Base-by-base conservation (phyloP, 2,888 invertebrate species). In the Apamea epomidion region DNA sequence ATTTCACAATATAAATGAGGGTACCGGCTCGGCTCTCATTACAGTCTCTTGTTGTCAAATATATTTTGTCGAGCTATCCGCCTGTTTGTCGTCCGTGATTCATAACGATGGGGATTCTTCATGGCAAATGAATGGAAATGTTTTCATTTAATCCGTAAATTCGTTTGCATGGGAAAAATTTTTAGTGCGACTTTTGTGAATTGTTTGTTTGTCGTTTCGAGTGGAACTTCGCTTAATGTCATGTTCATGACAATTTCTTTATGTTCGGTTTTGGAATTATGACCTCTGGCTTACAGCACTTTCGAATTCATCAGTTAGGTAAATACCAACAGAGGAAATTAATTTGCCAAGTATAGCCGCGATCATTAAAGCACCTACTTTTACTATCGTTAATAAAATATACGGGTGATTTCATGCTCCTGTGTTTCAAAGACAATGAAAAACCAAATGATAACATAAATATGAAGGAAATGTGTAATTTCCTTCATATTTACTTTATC, bases 111-210 rank as follows among this genome's bases (percentile, higher is more conserved):
- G 45, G 45, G 67, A 85, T 90, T 85, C 78, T 82, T 90, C 74
- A 74, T 76, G 82, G 82, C 62, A 83, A 85, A 89, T 88, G 83
- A 85, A 90, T 88, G 87, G 67, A 78, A 82, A 89, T 88, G 71
- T 88, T 88, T 85, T 83, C 81, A 82, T 87, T 81, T 84, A 82
- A 88, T 81, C 81, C 74, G 76, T 73, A 70, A 68, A 80, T 74
- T 87, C 68, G 67, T 85, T 72, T 48, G 45, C 77, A 87, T 58
- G 81, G 70, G 69, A 74, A 69, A 76, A 78, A 81, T 76, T 68
- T 58, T 81, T 74, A 74, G 54, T 42, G 74, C 32, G 62, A 80
- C 54, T 78, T 76, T 84, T n/a, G 48, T 14, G 32, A 54, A 48
- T 80, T 64, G 51, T 76, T 81, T 81, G 70, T 83, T 74, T 60